Base-by-base conservation (phyloP, 2,888 invertebrate species). In the Neoitamus cyanurus region DNA sequence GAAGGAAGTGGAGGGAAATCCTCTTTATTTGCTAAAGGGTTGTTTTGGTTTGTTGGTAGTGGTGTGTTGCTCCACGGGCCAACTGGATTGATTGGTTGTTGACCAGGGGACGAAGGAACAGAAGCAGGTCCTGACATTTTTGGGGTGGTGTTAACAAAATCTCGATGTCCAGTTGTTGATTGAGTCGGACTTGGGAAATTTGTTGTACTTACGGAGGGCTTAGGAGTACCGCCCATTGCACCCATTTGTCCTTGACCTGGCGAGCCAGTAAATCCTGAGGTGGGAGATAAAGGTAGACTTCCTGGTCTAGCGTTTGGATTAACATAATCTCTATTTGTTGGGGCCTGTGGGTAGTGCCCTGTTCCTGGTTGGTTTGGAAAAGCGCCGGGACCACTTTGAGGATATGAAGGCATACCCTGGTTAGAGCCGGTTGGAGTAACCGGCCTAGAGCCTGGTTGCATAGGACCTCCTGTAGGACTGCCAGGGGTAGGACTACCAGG, bases 41-140 rank as follows among this genome's bases (percentile, higher is more conserved):
- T 58, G 7, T 84, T 83, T 34, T 85, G 80, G 85, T 85, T 83
- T 82, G 77, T 80, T 84, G 72, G 85, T 9, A 86, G 86, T 15
- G 85, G 82, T 7, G 11, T 73, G 6, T 28, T 78, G 11, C 25
- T 15, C 78, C 78, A 36, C n/a, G 36, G 28, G 31, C 20, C 70
- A 46, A n/a, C 20, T 36, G 15, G 31, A 46, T 11, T 25, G 20
- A n/a, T n/a, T n/a, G n/a, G n/a, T n/a, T n/a, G n/a, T n/a, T n/a
- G n/a, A n/a, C 37, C 86, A 1, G 87, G 86, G n/a, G 87, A 83
- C 68, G 85, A 58, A 4, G 85, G 83, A 2, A 87, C 86, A 11
- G 86, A 86, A 73, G n/a, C 7, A 25, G 77, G 46, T 28, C 28
- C 42, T 13, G 28, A 15, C 2, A 11, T 25, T 20, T 5, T 69